Evolutionary conservation across 64 coral and sea anemone species (phyloP).

Genomic region (Actinia equina): DNA sequence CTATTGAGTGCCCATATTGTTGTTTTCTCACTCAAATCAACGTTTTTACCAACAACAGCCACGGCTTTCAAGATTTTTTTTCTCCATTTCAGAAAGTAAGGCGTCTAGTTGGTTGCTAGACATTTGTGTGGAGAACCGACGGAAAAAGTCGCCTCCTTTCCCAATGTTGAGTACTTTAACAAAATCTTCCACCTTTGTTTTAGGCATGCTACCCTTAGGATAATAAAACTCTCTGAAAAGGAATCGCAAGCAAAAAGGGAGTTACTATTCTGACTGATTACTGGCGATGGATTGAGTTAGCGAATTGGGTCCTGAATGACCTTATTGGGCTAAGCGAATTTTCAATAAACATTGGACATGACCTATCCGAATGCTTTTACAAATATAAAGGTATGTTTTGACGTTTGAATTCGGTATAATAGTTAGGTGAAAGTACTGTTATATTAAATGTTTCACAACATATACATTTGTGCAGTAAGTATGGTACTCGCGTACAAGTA

Average conservation of each 20-base stretch:
- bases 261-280: no score
- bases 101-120: background rate
- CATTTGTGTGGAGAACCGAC: background rate
- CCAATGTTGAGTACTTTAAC: background rate
- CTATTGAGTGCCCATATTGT: conserved; percentile 15
- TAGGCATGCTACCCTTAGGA: conserved; percentile 8
- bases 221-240: conserved; percentile 10
- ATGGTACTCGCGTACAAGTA: no score
- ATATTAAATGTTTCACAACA: no score
- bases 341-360: no score
- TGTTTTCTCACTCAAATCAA: background rate
- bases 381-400: no score
- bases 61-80: conserved; percentile 18
- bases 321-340: no score
- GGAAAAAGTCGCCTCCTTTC: conserved; percentile 6
- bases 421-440: no score
- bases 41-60: conserved; percentile 11
- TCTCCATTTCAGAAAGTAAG: conserved; percentile 20
- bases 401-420: no score
- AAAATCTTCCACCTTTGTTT: conserved; percentile 21
- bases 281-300: no score
- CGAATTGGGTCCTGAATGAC: no score
- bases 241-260: background rate
- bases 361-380: no score
- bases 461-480: no score